A percentile compares a stretch with the other conserved stretches of the same genome.
phyloP scores from a whole-genome alignment of 1,140 invertebrate genomes.

The Drosophila parvula region DNA sequence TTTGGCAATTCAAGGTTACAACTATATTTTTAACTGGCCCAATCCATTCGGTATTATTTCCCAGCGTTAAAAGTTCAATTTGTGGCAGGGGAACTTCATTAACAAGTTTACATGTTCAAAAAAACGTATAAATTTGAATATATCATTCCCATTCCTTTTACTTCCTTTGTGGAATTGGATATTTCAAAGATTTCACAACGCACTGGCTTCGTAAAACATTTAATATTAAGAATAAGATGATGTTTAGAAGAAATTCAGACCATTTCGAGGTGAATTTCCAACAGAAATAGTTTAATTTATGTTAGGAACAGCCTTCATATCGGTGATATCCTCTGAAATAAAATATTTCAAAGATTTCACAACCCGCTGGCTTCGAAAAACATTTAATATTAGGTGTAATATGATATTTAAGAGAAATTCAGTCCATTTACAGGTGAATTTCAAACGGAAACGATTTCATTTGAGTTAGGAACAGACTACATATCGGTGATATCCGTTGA shows the following conservation, averaged over 20 bases:
- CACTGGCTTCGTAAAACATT: not conserved
- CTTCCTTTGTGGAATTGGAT: not conserved
- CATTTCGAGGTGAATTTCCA: not conserved
- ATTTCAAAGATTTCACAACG: not conserved
- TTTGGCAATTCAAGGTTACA: slow-evolving; percentile 13
- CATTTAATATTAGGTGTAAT: not conserved
- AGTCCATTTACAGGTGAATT: not conserved
- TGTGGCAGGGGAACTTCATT: not conserved
- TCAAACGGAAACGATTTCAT: not conserved
- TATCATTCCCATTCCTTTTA: not conserved
- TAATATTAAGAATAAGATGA: not conserved
- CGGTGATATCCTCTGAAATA: slow-evolving; percentile 24
- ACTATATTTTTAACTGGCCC: slow-evolving; percentile 19
- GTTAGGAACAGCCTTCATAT: not conserved
- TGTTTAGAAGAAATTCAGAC: not conserved
- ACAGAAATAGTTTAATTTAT: not conserved
- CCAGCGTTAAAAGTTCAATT: not conserved
- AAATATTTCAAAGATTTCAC: not conserved
- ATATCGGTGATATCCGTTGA: slow-evolving; percentile 18
- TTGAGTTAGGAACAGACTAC: slow-evolving; percentile 11
- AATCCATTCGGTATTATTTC: slow-evolving; percentile 14
- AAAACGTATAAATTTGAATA: not conserved
- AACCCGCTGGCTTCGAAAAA: not conserved
- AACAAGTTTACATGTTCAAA: not conserved
- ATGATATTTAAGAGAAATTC: not conserved